phyloP scores from a whole-genome alignment of 2,797 vertebrate species.

The Sebastes reedi region DNA sequence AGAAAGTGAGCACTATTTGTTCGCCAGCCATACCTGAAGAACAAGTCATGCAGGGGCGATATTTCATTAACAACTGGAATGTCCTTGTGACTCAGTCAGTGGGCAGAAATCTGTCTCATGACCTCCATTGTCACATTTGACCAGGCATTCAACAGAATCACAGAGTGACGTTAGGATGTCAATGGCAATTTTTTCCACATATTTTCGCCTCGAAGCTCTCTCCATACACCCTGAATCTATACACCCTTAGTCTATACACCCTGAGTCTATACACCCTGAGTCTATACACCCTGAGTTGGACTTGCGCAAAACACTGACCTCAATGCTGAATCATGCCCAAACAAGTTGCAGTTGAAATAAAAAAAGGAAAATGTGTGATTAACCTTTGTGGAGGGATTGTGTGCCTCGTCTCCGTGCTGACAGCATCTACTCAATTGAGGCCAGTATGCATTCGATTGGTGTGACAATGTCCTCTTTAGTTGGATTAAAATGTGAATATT shows the following conservation, averaged over 20 bases:
- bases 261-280: no score
- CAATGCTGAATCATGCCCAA: not conserved
- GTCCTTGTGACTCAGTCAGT: conserved; percentile 14
- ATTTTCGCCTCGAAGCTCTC: not conserved
- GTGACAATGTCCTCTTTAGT: not conserved
- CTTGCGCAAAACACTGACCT: not conserved
- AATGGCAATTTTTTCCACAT: not conserved
- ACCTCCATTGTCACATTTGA: conserved; percentile 6
- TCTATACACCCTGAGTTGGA: not conserved
- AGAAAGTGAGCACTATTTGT: not conserved
- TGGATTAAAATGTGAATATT: not conserved
- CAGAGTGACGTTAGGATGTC: not conserved
- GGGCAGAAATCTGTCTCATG: not conserved
- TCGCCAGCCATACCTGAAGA: not conserved
- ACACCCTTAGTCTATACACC: no score
- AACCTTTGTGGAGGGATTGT: no score
- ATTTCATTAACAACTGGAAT: conserved; percentile 24
- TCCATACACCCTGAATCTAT: no score
- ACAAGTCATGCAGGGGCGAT: not conserved
- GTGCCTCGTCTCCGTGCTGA: not conserved
- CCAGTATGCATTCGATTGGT: not conserved
- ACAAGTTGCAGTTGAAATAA: not conserved
- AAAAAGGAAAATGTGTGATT: not conserved
- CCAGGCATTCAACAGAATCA: not conserved
- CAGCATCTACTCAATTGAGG: not conserved